These are phyloP conservation scores for Ptilorrhoa leucosticta DNA, from an alignment of 2,113 vertebrate species.

Conservation along the genomic window DNA sequence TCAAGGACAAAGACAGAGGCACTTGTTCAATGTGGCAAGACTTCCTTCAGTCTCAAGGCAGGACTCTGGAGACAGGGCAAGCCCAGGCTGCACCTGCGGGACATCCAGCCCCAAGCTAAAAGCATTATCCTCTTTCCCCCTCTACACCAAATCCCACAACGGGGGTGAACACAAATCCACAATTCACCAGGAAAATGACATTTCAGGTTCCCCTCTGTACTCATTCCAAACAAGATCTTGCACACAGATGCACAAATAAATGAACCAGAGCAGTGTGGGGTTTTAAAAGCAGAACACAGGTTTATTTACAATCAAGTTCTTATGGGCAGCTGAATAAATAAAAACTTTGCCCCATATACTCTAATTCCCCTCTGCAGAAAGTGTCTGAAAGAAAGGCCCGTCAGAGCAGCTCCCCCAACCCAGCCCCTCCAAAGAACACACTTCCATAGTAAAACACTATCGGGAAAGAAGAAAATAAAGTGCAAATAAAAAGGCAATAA, in stretches of 20 bases:
- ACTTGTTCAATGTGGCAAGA: not conserved
- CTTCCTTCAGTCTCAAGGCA: not conserved
- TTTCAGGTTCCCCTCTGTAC: not conserved
- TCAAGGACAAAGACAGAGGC: not conserved
- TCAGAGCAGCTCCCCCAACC: not conserved
- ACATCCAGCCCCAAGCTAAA: not conserved
- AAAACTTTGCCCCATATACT: slow-evolving; percentile 50
- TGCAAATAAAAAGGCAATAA: slow-evolving; percentile 75
- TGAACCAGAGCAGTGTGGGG: not conserved
- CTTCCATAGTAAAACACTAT: slow-evolving; percentile 25
- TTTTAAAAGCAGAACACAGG: slow-evolving; percentile 69
- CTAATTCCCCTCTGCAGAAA: slow-evolving; percentile 4
- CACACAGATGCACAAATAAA: slow-evolving; percentile 1
- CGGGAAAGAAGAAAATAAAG: slow-evolving; percentile 70
- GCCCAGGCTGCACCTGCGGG: fast-evolving
- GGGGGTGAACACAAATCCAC: not conserved
- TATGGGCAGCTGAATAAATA: slow-evolving; percentile 78
- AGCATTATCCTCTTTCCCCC: not conserved
- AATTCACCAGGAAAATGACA: not conserved
- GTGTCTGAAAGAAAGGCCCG: not conserved
- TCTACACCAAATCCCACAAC: not conserved
- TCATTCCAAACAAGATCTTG: not conserved
- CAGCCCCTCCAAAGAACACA: not conserved
- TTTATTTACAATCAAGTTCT: slow-evolving; percentile 79
- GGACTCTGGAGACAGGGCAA: not conserved